Percentiles rank a stretch among this genome's conserved stretches.
Evolutionary conservation across 2,797 vertebrate species (phyloP).

Genomic region (Ctenosaura bakeri): DNA sequence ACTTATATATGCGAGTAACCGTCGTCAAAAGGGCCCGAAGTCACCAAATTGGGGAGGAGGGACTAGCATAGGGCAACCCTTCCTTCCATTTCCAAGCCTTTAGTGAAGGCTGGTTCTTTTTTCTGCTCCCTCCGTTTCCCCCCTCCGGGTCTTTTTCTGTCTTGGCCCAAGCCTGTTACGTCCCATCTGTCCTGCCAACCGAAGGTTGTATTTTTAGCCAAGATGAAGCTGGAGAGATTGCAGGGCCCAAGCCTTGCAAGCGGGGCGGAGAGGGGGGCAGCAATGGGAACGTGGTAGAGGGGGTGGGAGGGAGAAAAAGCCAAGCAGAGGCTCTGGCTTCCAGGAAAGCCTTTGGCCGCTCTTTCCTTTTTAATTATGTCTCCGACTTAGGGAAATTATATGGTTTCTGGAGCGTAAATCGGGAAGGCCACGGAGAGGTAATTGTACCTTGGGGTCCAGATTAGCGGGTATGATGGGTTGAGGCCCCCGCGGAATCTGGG

Average conservation of each 20-base stretch:
- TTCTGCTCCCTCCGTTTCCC: not conserved
- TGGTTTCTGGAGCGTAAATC: slow-evolving; percentile 51
- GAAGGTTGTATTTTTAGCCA: slow-evolving; percentile 42
- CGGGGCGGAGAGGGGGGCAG: not conserved
- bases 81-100: not conserved
- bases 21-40: not conserved
- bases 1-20: no score
- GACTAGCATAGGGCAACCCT: not conserved
- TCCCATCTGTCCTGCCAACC: slow-evolving; percentile 2
- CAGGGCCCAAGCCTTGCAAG: slow-evolving; percentile 12
- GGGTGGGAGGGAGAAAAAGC: not conserved
- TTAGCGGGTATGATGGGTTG: not conserved
- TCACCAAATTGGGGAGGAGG: not conserved
- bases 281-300: not conserved
- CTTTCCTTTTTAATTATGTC: slow-evolving; percentile 66
- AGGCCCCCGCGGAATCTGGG: not conserved
- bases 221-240: slow-evolving; percentile 36
- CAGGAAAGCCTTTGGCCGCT: slow-evolving; percentile 15
- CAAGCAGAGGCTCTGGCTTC: not conserved
- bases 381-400: slow-evolving; percentile 64
- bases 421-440: slow-evolving; percentile 52
- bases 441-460: slow-evolving; percentile 67
- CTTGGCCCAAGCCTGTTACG: not conserved
- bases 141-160: not conserved
- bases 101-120: no score